Evolutionary conservation across 2,888 invertebrate genomes (phyloP).

Genomic region (Cheilosia urbana): DNA sequence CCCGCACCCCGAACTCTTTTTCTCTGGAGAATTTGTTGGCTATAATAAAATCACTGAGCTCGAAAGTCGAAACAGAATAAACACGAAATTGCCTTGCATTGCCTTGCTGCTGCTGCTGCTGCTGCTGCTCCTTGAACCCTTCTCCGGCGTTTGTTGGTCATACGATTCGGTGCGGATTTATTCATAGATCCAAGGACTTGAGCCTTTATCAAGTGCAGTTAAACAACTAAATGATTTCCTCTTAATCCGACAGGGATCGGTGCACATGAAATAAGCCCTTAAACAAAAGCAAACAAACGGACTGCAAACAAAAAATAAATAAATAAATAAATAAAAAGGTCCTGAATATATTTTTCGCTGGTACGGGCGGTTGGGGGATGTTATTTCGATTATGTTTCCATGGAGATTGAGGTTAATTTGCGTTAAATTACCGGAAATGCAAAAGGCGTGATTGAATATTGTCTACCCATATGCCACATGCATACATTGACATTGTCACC

Average conservation of each 20-base stretch:
- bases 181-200: conserved; percentile 69
- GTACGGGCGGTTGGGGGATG: neutral
- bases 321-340: neutral
- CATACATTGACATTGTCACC: no score
- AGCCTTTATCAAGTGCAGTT: conserved; percentile 73
- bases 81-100: conserved; percentile 69
- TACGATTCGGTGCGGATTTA: conserved; percentile 71
- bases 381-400: neutral
- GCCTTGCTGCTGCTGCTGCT: neutral
- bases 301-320: neutral
- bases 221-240: conserved; percentile 75
- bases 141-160: neutral
- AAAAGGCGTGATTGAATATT: neutral
- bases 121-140: conserved; percentile 14
- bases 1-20: no score
- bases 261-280: conserved; percentile 64
- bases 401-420: neutral
- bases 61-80: conserved; percentile 74
- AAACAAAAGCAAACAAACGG: conserved; percentile 47
- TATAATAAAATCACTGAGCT: conserved; percentile 73
- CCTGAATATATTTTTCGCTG: neutral
- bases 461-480: no score
- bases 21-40: conserved; percentile 12
- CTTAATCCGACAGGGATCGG: conserved; percentile 62
- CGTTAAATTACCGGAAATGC: neutral